phyloP scores from a whole-genome alignment of 2,113 vertebrate species.

The Hipposideros armiger region DNA sequence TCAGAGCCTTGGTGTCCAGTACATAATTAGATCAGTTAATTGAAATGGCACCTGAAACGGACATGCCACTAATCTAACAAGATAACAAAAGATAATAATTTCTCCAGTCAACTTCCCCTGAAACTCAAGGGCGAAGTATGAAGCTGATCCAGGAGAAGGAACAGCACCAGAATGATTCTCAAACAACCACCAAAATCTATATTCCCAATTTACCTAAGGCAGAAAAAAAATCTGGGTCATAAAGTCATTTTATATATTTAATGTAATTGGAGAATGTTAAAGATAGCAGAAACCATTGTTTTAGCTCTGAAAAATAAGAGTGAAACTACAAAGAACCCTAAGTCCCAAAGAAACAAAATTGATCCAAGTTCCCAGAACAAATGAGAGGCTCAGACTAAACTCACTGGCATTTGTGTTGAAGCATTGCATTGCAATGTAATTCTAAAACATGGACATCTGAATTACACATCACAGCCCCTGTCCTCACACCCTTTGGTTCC shows the following conservation, averaged over 20 bases:
- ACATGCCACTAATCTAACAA: conserved; percentile 12
- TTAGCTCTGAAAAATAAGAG: background rate
- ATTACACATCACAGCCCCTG: background rate
- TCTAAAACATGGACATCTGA: background rate
- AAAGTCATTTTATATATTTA: background rate
- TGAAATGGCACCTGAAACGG: background rate
- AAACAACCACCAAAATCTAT: background rate
- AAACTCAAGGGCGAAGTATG: background rate
- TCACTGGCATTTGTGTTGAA: background rate
- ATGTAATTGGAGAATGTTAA: background rate
- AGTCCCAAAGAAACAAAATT: conserved; percentile 5
- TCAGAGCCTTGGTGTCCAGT: background rate
- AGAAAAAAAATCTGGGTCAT: background rate
- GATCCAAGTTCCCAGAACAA: background rate
- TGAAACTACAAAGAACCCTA: background rate
- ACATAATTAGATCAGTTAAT: background rate
- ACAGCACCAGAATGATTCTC: background rate
- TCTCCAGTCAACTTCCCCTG: background rate
- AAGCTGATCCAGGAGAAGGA: background rate
- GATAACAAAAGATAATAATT: background rate
- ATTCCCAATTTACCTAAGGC: background rate
- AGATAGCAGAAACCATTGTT: background rate
- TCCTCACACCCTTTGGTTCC: background rate
- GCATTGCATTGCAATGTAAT: background rate
- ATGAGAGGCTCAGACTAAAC: background rate